Base-by-base conservation (phyloP, 2,113 vertebrate genomes). In the Polyodon spathula region DNA sequence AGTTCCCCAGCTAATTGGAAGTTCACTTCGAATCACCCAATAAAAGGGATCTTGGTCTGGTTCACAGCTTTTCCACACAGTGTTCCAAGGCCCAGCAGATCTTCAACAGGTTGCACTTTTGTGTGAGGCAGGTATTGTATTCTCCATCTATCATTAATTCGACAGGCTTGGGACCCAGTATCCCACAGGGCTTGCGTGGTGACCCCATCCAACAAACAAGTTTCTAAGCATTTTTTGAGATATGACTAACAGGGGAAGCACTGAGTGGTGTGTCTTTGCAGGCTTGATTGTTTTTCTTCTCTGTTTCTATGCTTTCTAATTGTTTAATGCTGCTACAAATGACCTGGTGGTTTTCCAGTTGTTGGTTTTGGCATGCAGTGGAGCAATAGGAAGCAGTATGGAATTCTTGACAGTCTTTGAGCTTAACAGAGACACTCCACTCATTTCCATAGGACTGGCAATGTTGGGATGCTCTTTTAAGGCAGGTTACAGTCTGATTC, bases 301-400 rank as follows among this genome's bases (percentile, higher is more conserved):
- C 54, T 56, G 54, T 15, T 15, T 44, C 54, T 38, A 56, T 56
- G 17, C 8, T 11, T 56, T 56, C 54, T 38, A 56, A 6, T 56
- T 56, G 54, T 11, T 17, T 56, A 56, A 56, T 56, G 6, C 54
- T 56, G 16, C 15, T 17, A 56, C 54, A 56, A 4, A 56, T 10
- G 8, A 4, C 15, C 17, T 56, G 8, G 54, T 37, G 54, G 10
- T 9, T 17, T 56, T 17, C 54, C 4, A 4, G 8, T 8, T 12
- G 11, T 44, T 14, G 54, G 8, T 56, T n/a, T 15, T n/a, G 10
- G 38, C 54, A 56, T 4, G 16, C 38, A 11, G 9, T 17, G 8
- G 54, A 56, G 10, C n/a, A 15, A 15, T 56, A 1, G 11, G 15
- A 56, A 10, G 17, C 16, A 17, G 4, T 17, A 15, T 15, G 11